These are phyloP conservation scores for Corythaixoides concolor DNA, from an alignment of 2,113 vertebrate genomes.

Conservation along the genomic window DNA sequence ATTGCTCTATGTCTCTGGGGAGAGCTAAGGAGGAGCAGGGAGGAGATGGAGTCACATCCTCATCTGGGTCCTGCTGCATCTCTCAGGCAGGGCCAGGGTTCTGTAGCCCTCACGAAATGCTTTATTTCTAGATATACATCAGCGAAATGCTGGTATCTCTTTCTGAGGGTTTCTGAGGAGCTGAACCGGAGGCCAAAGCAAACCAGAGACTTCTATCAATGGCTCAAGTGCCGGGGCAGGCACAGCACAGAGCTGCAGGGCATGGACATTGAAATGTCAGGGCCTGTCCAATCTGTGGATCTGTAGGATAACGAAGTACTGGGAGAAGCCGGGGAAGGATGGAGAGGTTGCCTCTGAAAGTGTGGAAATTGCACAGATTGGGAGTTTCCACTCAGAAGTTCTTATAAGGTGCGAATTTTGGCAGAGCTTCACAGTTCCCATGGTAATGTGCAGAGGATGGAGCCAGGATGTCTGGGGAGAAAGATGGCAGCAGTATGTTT, in stretches of 20 bases:
- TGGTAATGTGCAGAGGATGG: conserved; percentile 1
- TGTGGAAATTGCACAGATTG: conserved; percentile 5
- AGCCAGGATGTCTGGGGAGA: conserved; percentile 59
- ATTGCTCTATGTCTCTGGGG: background rate
- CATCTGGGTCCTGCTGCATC: background rate
- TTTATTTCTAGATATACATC: background rate
- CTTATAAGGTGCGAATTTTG: conserved; percentile 54
- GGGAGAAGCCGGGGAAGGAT: background rate
- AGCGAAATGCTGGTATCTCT: background rate
- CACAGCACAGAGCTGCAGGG: background rate
- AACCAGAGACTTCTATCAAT: background rate
- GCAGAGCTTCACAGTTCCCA: conserved; percentile 1
- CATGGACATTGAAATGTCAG: background rate
- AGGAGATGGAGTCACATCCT: background rate
- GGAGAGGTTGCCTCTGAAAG: background rate
- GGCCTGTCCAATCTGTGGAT: background rate
- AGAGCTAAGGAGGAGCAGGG: background rate
- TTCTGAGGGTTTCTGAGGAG: background rate
- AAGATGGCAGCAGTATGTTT: conserved; percentile 1
- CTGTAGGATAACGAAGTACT: background rate
- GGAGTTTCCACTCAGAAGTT: conserved; percentile 40
- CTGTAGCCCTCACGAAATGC: background rate
- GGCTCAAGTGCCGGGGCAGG: background rate
- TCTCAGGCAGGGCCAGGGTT: background rate
- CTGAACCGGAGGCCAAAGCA: background rate